Evolutionary conservation across 2,797 vertebrate species (phyloP).

Genomic region (Coendou prehensilis): DNA sequence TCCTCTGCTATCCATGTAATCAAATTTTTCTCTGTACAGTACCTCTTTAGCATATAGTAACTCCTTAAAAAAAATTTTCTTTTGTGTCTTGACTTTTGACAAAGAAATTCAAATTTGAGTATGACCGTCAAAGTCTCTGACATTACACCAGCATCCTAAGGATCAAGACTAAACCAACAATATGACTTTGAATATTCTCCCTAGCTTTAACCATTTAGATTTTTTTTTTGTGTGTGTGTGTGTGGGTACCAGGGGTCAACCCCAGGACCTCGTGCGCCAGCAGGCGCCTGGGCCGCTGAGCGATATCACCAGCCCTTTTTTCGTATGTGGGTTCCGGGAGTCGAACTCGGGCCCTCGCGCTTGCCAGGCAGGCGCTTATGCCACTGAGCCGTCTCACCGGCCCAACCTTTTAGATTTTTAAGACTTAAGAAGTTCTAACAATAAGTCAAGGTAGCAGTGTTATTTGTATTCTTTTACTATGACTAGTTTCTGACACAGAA

Average conservation of each 20-base stretch:
- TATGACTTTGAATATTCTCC: not conserved
- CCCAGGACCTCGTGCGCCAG: no score
- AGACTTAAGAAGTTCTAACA: not conserved
- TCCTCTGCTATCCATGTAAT: not conserved
- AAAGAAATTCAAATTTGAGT: slow-evolving; percentile 20
- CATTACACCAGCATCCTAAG: not conserved
- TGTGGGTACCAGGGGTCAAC: no score
- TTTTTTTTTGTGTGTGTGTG: not conserved
- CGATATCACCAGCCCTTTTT: no score
- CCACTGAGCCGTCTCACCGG: no score
- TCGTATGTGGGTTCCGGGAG: no score
- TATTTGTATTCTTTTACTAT: slow-evolving; percentile 29
- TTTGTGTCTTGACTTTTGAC: not conserved
- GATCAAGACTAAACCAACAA: not conserved
- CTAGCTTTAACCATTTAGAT: not conserved
- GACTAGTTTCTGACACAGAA: slow-evolving; percentile 32
- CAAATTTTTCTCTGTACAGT: slow-evolving; percentile 2
- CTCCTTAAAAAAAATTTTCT: not conserved
- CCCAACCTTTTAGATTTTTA: not conserved
- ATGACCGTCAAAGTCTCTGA: slow-evolving; percentile 61
- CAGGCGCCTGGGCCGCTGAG: no score
- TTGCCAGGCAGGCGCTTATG: no score
- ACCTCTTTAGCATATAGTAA: not conserved
- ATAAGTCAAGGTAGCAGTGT: not conserved
- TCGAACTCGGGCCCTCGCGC: no score